phyloP scores from a whole-genome alignment of 1,140 invertebrate genomes.

The Goniozus legneri region DNA sequence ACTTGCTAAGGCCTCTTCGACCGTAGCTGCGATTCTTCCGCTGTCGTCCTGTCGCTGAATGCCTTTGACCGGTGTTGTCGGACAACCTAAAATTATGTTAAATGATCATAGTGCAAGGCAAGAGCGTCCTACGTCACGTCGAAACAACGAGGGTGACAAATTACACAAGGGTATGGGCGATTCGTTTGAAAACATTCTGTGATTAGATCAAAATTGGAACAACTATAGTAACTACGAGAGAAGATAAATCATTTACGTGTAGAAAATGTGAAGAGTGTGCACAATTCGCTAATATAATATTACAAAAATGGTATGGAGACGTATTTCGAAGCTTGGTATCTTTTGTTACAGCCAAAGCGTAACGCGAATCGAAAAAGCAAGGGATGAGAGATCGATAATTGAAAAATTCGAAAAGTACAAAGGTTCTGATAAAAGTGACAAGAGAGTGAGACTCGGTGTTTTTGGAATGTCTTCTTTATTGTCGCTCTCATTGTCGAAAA shows the following conservation, averaged over 20 bases:
- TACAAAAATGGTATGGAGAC: no score
- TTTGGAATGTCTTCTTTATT: constrained; percentile 33
- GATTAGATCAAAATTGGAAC: no score
- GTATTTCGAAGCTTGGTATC: no score
- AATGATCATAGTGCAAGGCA: constrained; percentile 26
- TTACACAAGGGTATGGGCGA: no score
- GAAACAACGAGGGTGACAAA: no score
- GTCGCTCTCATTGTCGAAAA: constrained; percentile 14
- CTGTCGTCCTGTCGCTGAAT: constrained; percentile 38
- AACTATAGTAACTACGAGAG: no score
- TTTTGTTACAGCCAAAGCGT: no score
- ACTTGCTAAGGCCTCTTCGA: constrained; percentile 70
- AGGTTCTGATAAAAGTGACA: constrained; percentile 13
- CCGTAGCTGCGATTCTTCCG: constrained; percentile 52
- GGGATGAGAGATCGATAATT: not conserved
- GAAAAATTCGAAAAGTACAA: not conserved
- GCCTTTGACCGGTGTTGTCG: constrained; percentile 55
- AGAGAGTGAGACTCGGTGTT: constrained; percentile 22
- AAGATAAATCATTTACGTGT: no score
- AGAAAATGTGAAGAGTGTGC: no score
- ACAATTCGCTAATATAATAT: no score
- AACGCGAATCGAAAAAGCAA: not conserved
- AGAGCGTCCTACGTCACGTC: no score
- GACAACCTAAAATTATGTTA: constrained; percentile 55
- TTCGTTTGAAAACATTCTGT: no score